Base-by-base conservation (phyloP, 35 echinoderm and acorn worm genomes). In the Acanthaster planci region DNA sequence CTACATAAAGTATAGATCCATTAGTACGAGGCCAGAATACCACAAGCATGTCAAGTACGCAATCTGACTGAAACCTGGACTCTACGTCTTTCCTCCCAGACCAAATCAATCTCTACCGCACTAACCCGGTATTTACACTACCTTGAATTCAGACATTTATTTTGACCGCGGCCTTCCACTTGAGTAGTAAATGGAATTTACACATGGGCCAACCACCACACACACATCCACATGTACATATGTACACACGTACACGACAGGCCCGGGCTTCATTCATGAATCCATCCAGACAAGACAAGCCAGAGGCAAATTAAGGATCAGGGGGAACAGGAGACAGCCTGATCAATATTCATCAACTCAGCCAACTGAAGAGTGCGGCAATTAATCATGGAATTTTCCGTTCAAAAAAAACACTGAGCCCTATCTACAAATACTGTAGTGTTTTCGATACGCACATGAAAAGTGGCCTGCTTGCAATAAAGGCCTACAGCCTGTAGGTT, bases 201-300 rank as follows among this genome's bases (percentile, higher is more conserved):
- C 64, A 72, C 64, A 72, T 26, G n/a, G n/a, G n/a, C n/a, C n/a
- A n/a, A n/a, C n/a, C n/a, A n/a, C n/a, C n/a, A n/a, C n/a, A n/a
- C n/a, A n/a, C n/a, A n/a, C n/a, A n/a, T n/a, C n/a, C n/a, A n/a
- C n/a, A n/a, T n/a, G n/a, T n/a, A n/a, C n/a, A n/a, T n/a, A n/a
- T n/a, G n/a, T n/a, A n/a, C n/a, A n/a, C n/a, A n/a, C n/a, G n/a
- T n/a, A n/a, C n/a, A n/a, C n/a, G n/a, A n/a, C n/a, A n/a, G n/a
- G n/a, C n/a, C n/a, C n/a, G n/a, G n/a, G n/a, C n/a, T 72, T 72
- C 64, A 72, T 72, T 72, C 64, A 72, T 72, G 64, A 72, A 72
- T 47, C 42, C 42, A 72, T 14, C 34, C 64, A 21, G 30, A 10
- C 64, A 19, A 72, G 64, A 72, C 64, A 72, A 72, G 64, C 64